Evolutionary conservation across 2,888 invertebrate genomes (phyloP).

Genomic region (Drosophila kanekoi): DNA sequence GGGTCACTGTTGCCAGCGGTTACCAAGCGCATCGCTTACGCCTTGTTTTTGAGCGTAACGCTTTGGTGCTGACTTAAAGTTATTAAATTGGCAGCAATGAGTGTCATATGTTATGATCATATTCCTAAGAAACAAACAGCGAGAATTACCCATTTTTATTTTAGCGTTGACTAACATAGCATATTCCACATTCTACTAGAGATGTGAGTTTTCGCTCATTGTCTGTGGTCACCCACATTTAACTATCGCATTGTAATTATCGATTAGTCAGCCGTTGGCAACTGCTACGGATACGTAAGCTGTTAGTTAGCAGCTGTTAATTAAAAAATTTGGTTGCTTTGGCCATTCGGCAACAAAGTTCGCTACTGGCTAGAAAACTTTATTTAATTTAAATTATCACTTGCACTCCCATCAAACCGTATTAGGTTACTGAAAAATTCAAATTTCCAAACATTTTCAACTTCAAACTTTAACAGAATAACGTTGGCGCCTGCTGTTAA

Average conservation of each 20-base stretch:
- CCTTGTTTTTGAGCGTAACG: conserved; percentile 55
- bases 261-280: not conserved
- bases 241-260: conserved; percentile 10
- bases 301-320: not conserved
- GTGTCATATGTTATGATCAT: not conserved
- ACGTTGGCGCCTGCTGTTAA: conserved; percentile 18
- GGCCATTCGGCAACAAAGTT: not conserved
- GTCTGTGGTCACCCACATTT: conserved; percentile 22
- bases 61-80: not conserved
- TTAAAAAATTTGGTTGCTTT: not conserved
- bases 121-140: not conserved
- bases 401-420: not conserved
- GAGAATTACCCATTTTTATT: too few species aligned
- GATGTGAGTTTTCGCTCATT: not conserved
- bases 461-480: not conserved
- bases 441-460: too few species aligned
- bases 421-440: not conserved
- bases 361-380: not conserved
- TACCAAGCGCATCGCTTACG: conserved; percentile 31
- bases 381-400: not conserved
- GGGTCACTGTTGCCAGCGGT: conserved; percentile 65
- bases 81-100: not conserved
- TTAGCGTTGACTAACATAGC: not conserved
- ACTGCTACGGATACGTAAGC: not conserved
- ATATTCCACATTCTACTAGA: not conserved